Percentiles rank a stretch among this genome's conserved stretches.
Conservation (phyloP, 2,113 vertebrate genomes). For the Poeciliopsis retropinna region DNA sequence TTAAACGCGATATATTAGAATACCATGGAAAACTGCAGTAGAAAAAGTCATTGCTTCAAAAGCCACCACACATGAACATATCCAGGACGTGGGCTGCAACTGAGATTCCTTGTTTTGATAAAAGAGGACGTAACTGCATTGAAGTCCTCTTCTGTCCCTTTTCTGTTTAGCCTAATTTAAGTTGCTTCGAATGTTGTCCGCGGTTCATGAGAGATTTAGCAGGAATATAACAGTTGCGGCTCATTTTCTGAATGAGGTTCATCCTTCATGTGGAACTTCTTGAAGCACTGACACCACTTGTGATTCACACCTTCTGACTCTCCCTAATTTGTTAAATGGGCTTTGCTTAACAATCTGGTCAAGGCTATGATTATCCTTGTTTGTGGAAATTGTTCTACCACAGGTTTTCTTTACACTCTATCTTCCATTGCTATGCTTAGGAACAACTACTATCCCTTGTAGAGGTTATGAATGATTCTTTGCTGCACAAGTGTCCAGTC, state of each 20-base stretch:
- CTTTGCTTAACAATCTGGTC: not conserved
- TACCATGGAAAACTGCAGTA: not conserved
- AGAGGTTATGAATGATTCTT: not conserved
- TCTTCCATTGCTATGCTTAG: too few relatives aligned
- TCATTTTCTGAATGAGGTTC: not conserved
- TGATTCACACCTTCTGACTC: not conserved
- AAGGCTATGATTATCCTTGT: too few relatives aligned
- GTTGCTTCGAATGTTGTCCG: not conserved
- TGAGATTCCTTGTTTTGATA: not conserved
- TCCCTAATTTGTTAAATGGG: not conserved
- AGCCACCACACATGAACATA: not conserved
- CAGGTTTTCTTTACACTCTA: too few relatives aligned
- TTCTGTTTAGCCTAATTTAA: not conserved
- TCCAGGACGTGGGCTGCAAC: not conserved
- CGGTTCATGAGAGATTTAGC: not conserved
- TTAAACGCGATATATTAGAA: not conserved
- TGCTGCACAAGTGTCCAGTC: not conserved
- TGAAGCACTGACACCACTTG: not conserved
- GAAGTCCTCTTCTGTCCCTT: not conserved
- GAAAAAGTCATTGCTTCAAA: not conserved
- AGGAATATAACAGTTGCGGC: not conserved
- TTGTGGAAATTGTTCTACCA: too few relatives aligned
- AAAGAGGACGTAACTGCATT: too few relatives aligned
- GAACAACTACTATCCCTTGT: not conserved
- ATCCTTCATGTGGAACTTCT: not conserved